Evolutionary conservation across 2,797 vertebrate genomes (phyloP), one percentile per base, ranked within the genome.

Genomic region (Amphiprion clarkii): DNA sequence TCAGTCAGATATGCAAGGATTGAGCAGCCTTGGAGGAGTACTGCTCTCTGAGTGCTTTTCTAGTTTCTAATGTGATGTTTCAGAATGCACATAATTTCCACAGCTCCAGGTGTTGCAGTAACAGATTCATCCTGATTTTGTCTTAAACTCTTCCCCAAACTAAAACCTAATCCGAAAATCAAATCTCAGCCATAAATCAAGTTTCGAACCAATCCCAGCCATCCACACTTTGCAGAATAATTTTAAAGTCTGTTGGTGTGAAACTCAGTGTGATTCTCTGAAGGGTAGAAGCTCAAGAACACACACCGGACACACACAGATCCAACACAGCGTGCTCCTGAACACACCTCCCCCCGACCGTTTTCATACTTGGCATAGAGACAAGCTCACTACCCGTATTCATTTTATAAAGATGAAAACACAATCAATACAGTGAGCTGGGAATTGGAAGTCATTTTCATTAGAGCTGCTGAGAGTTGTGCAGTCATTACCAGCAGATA

Each of bases 381-480:
- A 91, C 85, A 85, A 85, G 85, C 84, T 67, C 76, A 49, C 85
- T 81, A 76, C 78, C 83, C 67, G 51, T 88, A 88, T 94, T 95
- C 89, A 91, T 95, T 95, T 95, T 91, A 91, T 92, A 93, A 94
- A 94, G 93, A 94, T 91, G 93, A 95, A 93, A 95, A 93, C 91
- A 92, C 94, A 94, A 95, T 95, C 94, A 94, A 94, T 95, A 94
- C 89, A 91, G 91, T 85, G 92, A 88, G 89, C 79, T 52, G 88
- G 93, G 93, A 94, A 94, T 94, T 94, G 94, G 92, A 94, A 94
- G 94, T 95, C 90, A 93, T 95, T 95, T 95, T 95, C 93, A 94
- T 95, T 95, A 93, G 91, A 89, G 91, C 87, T 81, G 85, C 83
- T 83, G 88, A 91, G 93, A 91, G 91, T 88, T 90, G 89, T 90